A percentile compares a stretch with the other conserved stretches of the same genome.
Evolutionary conservation across 2,113 vertebrate species (phyloP).

Genomic region (Thamnaconus septentrionalis): DNA sequence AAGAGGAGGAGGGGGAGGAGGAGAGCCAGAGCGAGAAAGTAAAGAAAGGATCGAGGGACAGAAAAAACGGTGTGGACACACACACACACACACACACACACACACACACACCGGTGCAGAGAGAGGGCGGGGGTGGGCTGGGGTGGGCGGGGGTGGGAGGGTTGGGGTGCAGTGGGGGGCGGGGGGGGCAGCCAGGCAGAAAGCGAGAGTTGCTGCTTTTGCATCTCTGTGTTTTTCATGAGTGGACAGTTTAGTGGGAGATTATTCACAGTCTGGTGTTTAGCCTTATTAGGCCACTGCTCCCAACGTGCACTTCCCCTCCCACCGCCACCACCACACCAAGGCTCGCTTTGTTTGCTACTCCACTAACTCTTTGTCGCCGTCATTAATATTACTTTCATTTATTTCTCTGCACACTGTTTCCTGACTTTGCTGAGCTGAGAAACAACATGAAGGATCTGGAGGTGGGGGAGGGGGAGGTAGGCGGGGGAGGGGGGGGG

Average conservation of each 20-base stretch:
- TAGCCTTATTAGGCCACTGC: constrained; percentile 62
- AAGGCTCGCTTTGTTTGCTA: constrained; percentile 24
- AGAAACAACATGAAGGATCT: too few species aligned
- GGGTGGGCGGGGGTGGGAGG: neutral
- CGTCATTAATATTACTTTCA: neutral
- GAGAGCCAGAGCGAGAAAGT: neutral
- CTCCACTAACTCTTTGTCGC: constrained; percentile 3
- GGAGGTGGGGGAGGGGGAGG: too few species aligned
- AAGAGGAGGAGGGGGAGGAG: constrained; percentile 19
- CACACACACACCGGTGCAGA: constrained; percentile 5
- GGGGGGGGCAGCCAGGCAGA: constrained; percentile 49
- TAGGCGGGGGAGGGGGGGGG: too few species aligned
- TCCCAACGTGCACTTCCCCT: constrained; percentile 33
- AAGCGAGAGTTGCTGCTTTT: constrained; percentile 71
- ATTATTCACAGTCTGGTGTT: constrained; percentile 71
- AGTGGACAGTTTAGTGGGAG: constrained; percentile 71
- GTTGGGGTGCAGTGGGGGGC: neutral
- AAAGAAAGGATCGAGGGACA: too few species aligned
- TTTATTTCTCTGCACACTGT: neutral
- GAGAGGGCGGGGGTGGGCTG: neutral
- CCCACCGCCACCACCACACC: constrained; percentile 25
- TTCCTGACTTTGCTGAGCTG: too few species aligned
- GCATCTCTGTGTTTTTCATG: constrained; percentile 71
- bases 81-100: constrained; percentile 9
- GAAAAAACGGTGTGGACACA: constrained; percentile 3